Conservation (phyloP, 2,113 vertebrate species). For the Embiotoca jacksoni region DNA sequence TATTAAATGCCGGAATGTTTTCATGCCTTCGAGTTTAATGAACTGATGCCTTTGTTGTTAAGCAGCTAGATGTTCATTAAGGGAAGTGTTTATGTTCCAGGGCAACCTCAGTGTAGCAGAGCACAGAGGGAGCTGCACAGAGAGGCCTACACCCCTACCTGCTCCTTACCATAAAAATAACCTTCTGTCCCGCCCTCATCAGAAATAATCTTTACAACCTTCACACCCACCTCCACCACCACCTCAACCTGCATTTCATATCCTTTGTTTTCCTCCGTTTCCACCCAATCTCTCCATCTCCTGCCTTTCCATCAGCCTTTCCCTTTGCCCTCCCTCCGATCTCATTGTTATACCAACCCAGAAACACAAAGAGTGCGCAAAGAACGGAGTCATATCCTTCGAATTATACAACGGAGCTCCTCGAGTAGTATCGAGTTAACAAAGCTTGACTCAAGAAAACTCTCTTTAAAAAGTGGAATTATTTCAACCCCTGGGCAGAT, state of each 20-base stretch:
- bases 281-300: neutral
- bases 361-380: neutral
- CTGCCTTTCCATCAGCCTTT: neutral
- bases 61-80: slow-evolving; percentile 38
- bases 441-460: neutral
- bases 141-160: slow-evolving; percentile 6
- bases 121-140: slow-evolving; percentile 14
- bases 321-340: neutral
- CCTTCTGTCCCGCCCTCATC: neutral
- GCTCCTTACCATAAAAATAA: neutral
- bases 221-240: neutral
- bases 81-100: slow-evolving; percentile 15
- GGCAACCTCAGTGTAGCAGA: slow-evolving; percentile 7
- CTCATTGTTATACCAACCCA: neutral
- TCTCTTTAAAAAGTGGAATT: neutral
- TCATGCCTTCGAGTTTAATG: slow-evolving; percentile 2
- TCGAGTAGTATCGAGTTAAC: neutral
- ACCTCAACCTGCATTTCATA: neutral
- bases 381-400: no score
- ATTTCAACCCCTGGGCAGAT: neutral
- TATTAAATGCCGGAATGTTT: slow-evolving; percentile 3
- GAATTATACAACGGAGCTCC: neutral
- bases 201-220: neutral
- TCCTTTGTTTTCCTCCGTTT: neutral
- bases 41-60: slow-evolving; percentile 20